Evolutionary conservation across 64 coral and sea anemone genomes (phyloP).

Genomic region (Cladopsammia gracilis): DNA sequence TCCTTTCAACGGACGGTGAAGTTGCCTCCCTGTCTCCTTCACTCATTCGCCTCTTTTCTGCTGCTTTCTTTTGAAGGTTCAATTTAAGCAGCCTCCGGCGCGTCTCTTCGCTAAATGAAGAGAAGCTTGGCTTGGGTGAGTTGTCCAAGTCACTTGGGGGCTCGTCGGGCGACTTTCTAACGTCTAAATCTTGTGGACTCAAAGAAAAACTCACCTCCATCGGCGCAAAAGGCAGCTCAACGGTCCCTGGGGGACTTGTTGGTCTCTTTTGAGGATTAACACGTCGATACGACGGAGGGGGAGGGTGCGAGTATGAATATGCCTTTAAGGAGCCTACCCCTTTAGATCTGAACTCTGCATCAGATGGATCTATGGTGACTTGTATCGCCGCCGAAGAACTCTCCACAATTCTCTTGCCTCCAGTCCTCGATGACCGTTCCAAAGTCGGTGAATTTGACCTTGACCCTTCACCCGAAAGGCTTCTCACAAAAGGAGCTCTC

Average conservation of each 20-base stretch:
- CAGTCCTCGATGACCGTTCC: slow-evolving; percentile 26
- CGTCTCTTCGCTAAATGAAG: slow-evolving; percentile 86
- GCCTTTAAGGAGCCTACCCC: slow-evolving; percentile 77
- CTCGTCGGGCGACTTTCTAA: slow-evolving; percentile 36
- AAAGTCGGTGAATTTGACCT: slow-evolving; percentile 62
- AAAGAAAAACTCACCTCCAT: neutral
- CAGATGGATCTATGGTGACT: slow-evolving; percentile 31
- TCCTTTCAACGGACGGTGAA: slow-evolving; percentile 46
- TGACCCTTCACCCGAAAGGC: slow-evolving; percentile 50
- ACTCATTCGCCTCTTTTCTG: slow-evolving; percentile 83
- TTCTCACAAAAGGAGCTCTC: neutral
- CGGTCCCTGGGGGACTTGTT: slow-evolving; percentile 33
- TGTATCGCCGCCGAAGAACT: slow-evolving; percentile 18
- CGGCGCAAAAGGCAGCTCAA: slow-evolving; percentile 24
- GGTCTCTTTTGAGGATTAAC: slow-evolving; percentile 61
- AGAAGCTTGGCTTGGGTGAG: slow-evolving; percentile 73
- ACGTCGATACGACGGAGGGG: slow-evolving; percentile 95
- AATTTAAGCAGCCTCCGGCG: slow-evolving; percentile 80
- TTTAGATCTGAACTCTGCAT: slow-evolving; percentile 63
- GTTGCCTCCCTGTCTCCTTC: neutral
- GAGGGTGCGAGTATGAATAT: slow-evolving; percentile 94
- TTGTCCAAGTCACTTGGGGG: neutral
- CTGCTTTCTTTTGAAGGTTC: slow-evolving; percentile 91
- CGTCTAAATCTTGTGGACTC: neutral
- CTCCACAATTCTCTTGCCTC: slow-evolving; percentile 43